A percentile compares a stretch with the other conserved stretches of the same genome.
phyloP scores from a whole-genome alignment of 2,113 vertebrate species.

The Uria aalge region DNA sequence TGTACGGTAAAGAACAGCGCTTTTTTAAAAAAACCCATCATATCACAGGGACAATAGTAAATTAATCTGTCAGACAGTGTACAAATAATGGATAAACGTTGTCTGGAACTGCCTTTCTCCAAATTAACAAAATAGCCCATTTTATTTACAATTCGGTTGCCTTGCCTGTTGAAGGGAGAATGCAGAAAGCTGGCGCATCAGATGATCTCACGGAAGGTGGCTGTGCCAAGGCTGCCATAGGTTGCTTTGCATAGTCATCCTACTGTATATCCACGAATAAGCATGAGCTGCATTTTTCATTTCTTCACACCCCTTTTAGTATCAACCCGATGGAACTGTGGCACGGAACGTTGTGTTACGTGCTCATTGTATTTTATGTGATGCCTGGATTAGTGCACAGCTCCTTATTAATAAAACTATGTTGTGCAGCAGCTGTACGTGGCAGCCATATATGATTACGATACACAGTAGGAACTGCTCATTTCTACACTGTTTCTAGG shows the following conservation, averaged over 20 bases:
- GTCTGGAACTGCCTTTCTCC: neutral
- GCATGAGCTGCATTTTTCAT: neutral
- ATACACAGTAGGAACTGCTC: conserved; percentile 27
- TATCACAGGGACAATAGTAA: neutral
- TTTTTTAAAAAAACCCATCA: neutral
- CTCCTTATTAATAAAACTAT: neutral
- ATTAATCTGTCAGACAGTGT: neutral
- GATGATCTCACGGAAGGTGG: neutral
- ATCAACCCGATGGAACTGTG: neutral
- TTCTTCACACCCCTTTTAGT: neutral
- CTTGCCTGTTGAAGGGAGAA: neutral
- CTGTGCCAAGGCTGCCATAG: neutral
- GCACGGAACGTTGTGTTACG: neutral
- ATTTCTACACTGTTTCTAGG: conserved; percentile 53
- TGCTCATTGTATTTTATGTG: neutral
- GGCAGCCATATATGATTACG: conserved; percentile 7
- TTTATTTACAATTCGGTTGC: neutral
- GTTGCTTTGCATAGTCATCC: conserved; percentile 3
- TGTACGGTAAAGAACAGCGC: neutral
- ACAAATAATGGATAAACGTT: neutral
- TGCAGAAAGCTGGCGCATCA: neutral
- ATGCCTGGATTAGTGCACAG: neutral
- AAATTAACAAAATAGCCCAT: neutral
- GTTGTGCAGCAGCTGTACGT: conserved; percentile 6
- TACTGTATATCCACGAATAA: neutral